Evolutionary conservation across 2,888 invertebrate genomes (phyloP).

Genomic region (Archips crataeganus): DNA sequence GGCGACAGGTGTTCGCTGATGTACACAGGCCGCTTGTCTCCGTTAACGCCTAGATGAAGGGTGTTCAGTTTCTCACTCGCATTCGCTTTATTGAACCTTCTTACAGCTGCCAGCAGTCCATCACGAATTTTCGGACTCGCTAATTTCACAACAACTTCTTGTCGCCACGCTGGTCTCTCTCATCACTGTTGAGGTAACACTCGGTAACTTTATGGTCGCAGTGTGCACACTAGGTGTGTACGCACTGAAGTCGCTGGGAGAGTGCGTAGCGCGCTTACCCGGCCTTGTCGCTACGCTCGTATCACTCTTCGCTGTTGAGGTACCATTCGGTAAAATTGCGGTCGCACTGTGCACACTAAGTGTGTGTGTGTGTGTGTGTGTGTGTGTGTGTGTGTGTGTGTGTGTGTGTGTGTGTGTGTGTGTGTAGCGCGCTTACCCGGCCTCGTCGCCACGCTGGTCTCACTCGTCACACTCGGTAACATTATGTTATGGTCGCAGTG

Average conservation of each 20-base stretch:
- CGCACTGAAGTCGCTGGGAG: constrained; percentile 78
- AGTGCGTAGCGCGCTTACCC: constrained; percentile 93
- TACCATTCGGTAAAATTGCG: neutral
- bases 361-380: no score
- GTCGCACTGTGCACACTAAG: neutral
- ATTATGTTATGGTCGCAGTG: neutral
- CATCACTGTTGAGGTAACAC: constrained; percentile 21
- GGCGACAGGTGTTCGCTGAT: constrained; percentile 26
- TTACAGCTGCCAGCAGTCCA: constrained; percentile 16
- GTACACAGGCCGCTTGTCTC: constrained; percentile 13
- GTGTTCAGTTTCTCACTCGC: constrained; percentile 21
- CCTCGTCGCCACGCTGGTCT: no score
- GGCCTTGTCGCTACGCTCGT: constrained; percentile 94
- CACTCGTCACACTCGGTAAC: no score
- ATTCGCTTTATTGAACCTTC: constrained; percentile 12
- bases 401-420: no score
- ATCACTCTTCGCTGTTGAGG: neutral
- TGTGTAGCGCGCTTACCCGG: no score
- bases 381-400: no score
- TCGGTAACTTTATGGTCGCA: neutral
- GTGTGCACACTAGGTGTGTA: neutral
- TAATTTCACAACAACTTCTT: constrained; percentile 7
- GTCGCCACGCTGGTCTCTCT: no score
- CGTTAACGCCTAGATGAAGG: constrained; percentile 7
- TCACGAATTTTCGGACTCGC: constrained; percentile 12